phyloP scores from a whole-genome alignment of 2,797 vertebrate genomes.

The Clarias laeviceps region DNA sequence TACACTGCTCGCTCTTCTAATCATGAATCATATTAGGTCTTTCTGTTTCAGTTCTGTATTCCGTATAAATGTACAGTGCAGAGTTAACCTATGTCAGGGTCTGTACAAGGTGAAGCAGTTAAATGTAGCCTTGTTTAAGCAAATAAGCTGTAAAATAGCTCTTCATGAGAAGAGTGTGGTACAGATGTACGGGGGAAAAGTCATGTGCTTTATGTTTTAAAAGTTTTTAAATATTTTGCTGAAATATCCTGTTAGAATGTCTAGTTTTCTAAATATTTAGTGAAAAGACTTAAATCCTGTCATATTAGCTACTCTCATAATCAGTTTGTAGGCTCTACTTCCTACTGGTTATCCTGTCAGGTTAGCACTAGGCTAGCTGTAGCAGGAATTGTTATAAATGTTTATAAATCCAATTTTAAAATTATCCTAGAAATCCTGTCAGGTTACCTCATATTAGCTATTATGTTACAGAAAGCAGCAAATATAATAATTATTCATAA shows the following conservation, averaged over 20 bases:
- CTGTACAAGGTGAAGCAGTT: background rate
- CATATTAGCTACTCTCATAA: background rate
- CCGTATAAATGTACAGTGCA: background rate
- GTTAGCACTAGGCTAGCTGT: background rate
- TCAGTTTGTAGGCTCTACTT: too few species aligned
- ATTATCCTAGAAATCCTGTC: background rate
- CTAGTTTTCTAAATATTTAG: background rate
- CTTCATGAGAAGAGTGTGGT: background rate
- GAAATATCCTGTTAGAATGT: background rate
- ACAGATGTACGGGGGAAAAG: background rate
- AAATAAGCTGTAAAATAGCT: background rate
- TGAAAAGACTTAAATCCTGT: background rate
- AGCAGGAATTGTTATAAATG: background rate
- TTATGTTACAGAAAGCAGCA: background rate
- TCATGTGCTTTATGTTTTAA: background rate
- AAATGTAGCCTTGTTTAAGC: background rate
- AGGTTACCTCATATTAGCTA: background rate
- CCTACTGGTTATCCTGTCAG: too few species aligned
- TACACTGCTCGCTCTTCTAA: background rate
- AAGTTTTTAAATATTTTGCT: background rate
- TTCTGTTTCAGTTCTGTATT: background rate
- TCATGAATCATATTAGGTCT: background rate
- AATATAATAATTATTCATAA: background rate
- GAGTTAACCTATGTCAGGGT: background rate
- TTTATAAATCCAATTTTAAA: background rate